phyloP scores from a whole-genome alignment of 2,113 vertebrate genomes.

The Macaca nemestrina region DNA sequence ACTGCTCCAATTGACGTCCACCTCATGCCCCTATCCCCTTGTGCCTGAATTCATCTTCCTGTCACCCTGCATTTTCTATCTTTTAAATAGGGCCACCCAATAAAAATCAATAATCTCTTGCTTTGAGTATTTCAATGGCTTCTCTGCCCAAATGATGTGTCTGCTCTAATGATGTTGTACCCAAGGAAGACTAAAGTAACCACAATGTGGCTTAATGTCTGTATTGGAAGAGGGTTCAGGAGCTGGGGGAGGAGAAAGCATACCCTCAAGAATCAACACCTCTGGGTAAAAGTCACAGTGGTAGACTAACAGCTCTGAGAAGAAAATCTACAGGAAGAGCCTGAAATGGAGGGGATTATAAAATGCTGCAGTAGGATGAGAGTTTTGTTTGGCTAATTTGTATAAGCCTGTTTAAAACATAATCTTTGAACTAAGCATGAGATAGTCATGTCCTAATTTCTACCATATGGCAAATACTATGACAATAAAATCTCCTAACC shows the following conservation, averaged over 20 bases:
- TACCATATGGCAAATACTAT: not conserved
- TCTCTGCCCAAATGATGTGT: not conserved
- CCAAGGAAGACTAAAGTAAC: not conserved
- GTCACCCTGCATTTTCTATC: not conserved
- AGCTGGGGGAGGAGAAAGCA: not conserved
- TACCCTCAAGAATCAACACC: not conserved
- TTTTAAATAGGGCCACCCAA: not conserved
- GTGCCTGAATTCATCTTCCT: not conserved
- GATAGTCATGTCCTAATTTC: not conserved
- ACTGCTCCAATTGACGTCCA: not conserved
- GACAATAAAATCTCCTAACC: conserved; percentile 1
- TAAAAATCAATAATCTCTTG: not conserved
- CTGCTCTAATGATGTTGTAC: not conserved
- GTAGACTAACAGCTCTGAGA: not conserved
- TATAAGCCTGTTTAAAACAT: conserved; percentile 2
- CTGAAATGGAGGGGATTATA: not conserved
- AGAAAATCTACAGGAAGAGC: not conserved
- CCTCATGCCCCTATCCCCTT: accelerated
- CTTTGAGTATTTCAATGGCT: not conserved
- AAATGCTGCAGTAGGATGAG: not conserved
- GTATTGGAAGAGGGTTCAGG: not conserved
- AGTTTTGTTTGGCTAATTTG: conserved; percentile 10
- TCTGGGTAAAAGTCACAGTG: not conserved
- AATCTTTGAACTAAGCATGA: conserved; percentile 41
- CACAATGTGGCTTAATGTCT: not conserved